These are phyloP conservation scores for Bos indicus DNA, from an alignment of 2,113 vertebrate genomes.

Conservation along the genomic window DNA sequence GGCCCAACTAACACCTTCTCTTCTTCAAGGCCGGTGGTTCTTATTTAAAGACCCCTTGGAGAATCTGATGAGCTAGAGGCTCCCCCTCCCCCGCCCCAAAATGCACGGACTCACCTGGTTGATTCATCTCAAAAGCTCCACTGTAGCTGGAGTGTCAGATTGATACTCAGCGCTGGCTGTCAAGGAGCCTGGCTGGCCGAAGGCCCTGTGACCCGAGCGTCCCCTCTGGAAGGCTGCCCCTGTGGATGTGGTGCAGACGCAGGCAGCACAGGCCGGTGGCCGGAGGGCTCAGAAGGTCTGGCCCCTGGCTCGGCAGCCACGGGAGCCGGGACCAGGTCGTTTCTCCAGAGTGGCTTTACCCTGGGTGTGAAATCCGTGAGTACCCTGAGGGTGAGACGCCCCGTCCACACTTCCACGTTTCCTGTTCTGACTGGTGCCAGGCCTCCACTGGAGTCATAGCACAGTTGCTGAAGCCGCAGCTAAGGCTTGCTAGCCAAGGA, in stretches of 20 bases:
- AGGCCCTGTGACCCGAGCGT: background rate
- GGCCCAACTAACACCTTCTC: background rate
- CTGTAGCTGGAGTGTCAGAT: background rate
- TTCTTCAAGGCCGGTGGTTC: background rate
- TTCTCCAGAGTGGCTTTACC: background rate
- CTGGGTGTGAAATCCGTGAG: background rate
- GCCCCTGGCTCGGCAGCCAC: fast-evolving
- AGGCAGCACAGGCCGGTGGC: fast-evolving
- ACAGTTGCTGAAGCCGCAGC: background rate
- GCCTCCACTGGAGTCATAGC: fast-evolving
- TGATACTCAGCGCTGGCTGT: too few species aligned
- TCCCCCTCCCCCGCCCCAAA: background rate
- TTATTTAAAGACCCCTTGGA: background rate
- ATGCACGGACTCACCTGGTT: fast-evolving
- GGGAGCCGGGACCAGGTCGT: background rate
- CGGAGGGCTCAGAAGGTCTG: fast-evolving
- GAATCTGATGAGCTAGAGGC: background rate
- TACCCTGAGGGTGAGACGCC: background rate
- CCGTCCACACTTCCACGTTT: fast-evolving
- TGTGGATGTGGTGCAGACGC: fast-evolving
- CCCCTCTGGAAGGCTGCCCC: fast-evolving
- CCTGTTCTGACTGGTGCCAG: background rate
- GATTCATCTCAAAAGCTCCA: background rate
- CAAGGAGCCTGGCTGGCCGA: background rate
- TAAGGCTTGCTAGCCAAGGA: background rate